These are phyloP conservation scores for Matsumyia berberina DNA, from an alignment of 2,888 invertebrate genomes.

Conservation along the genomic window DNA sequence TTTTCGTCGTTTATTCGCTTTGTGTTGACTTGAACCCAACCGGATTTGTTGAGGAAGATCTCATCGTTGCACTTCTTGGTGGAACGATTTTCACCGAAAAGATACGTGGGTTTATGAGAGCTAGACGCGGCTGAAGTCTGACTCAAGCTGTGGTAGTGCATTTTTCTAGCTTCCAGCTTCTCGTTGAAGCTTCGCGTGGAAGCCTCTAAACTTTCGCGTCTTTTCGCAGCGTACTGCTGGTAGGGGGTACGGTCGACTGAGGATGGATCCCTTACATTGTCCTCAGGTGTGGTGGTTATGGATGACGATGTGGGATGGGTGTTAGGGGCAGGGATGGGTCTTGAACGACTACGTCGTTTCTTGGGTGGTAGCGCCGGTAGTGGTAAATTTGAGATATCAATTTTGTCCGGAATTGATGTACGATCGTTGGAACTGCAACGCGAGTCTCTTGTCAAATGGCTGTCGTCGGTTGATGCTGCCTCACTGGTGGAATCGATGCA, in stretches of 20 bases:
- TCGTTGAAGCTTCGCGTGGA: constrained; percentile 83
- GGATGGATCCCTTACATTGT: constrained; percentile 58
- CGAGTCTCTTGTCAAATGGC: constrained; percentile 82
- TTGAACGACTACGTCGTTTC: constrained; percentile 81
- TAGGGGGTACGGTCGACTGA: constrained; percentile 45
- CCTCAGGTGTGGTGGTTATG: constrained; percentile 63
- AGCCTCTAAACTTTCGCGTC: constrained; percentile 82
- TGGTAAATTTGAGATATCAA: constrained; percentile 83
- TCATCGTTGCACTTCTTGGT: constrained; percentile 79
- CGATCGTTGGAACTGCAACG: constrained; percentile 83
- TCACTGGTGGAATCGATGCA: constrained; percentile 82
- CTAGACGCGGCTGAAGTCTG: constrained; percentile 77
- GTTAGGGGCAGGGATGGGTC: constrained; percentile 79
- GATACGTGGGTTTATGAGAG: constrained; percentile 82
- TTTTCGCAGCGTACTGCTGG: constrained; percentile 81
- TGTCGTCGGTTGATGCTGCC: constrained; percentile 82
- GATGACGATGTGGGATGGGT: constrained; percentile 55
- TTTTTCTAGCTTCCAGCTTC: constrained; percentile 83
- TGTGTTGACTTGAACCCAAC: constrained; percentile 85
- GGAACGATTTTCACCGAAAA: constrained; percentile 82
- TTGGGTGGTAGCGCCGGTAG: constrained; percentile 83
- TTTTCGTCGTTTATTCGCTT: constrained; percentile 83
- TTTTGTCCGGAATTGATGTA: constrained; percentile 82
- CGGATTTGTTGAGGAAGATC: constrained; percentile 84
- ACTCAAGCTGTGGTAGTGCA: constrained; percentile 82